A percentile compares a stretch with the other conserved stretches of the same genome.
phyloP scores from a whole-genome alignment of 2,797 vertebrate species.

The Hafferia zeledoni region DNA sequence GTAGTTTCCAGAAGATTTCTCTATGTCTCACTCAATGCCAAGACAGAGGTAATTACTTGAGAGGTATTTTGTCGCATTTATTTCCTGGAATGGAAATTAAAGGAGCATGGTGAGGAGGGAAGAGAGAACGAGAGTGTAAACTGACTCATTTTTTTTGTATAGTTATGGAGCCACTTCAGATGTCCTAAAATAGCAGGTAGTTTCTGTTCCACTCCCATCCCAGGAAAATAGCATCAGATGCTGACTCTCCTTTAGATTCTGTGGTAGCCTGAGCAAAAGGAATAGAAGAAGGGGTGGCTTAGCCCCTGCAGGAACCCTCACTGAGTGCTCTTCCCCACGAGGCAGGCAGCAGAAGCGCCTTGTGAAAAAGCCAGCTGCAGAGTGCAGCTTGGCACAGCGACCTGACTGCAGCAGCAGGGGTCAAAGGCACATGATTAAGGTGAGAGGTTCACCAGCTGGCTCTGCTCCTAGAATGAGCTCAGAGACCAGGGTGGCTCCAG shows the following conservation, averaged over 20 bases:
- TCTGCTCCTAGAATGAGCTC: neutral
- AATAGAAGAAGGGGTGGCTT: neutral
- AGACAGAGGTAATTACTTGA: neutral
- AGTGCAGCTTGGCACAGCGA: neutral
- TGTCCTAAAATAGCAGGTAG: neutral
- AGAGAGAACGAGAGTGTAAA: conserved; percentile 6
- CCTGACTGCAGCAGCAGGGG: conserved; percentile 1
- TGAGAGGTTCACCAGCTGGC: conserved; percentile 30
- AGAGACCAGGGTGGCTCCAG: conserved; percentile 14
- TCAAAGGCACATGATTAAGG: neutral
- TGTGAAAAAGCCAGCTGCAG: neutral
- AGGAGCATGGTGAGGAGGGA: neutral
- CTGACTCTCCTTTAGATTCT: neutral
- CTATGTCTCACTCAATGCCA: neutral
- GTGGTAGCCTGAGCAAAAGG: neutral
- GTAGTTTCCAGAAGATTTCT: neutral
- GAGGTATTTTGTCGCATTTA: neutral
- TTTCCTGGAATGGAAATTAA: conserved; percentile 21
- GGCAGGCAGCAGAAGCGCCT: neutral
- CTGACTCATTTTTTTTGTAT: neutral
- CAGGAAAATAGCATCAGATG: neutral
- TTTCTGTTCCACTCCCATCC: neutral
- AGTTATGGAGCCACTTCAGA: neutral
- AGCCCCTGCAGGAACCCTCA: neutral
- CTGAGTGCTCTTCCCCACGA: neutral